phyloP scores from a whole-genome alignment of 2,888 invertebrate species.

The Mesoligia furuncula region DNA sequence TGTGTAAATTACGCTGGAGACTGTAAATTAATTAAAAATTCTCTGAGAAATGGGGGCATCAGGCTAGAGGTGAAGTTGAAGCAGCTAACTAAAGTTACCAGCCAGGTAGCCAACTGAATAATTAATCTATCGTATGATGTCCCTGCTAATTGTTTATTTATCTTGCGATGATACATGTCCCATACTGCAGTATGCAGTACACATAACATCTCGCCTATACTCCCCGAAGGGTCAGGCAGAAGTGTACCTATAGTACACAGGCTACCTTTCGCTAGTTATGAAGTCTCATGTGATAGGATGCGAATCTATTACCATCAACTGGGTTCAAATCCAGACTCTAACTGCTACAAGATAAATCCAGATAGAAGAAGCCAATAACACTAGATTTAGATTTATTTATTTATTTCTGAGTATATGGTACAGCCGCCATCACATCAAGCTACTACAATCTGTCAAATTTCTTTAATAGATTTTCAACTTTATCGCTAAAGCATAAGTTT shows the following conservation, averaged over 20 bases:
- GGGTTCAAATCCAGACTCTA: background rate
- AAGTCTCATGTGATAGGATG: background rate
- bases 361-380: background rate
- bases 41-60: conserved; percentile 22
- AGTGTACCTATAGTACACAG: background rate
- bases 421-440: no score
- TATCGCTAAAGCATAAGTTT: no score
- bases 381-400: background rate
- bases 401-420: no score
- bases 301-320: background rate
- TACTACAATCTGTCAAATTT: no score
- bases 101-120: conserved; percentile 8
- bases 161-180: background rate
- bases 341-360: background rate
- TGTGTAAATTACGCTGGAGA: background rate
- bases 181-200: background rate
- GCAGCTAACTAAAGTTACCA: conserved; percentile 10
- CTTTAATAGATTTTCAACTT: no score
- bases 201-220: background rate
- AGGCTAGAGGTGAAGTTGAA: conserved; percentile 11
- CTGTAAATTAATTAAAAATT: conserved; percentile 22
- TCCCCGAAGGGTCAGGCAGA: background rate
- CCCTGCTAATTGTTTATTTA: conserved; percentile 28
- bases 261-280: background rate
- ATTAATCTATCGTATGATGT: conserved; percentile 16